A percentile compares a stretch with the other conserved stretches of the same genome.
Evolutionary conservation across 2,113 vertebrate genomes (phyloP).

Genomic region (Ciconia maguari): DNA sequence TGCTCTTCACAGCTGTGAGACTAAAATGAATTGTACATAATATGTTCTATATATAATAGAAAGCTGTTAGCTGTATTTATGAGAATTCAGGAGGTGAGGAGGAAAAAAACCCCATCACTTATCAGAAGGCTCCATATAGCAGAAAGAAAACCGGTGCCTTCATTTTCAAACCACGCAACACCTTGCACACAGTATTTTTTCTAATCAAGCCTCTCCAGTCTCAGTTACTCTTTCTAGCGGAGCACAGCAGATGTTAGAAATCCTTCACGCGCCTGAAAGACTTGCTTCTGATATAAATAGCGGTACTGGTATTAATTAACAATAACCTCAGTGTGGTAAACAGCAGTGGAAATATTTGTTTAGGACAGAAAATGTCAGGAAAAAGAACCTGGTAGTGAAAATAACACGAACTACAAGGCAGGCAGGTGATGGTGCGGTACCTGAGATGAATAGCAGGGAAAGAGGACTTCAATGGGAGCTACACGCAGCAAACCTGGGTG

Average conservation of each 20-base stretch:
- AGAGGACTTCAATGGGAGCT: background rate
- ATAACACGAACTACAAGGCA: background rate
- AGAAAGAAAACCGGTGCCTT: background rate
- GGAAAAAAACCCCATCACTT: no score
- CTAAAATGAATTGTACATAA: accelerated
- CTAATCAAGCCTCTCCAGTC: background rate
- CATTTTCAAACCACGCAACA: background rate
- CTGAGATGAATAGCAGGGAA: no score
- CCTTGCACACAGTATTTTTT: background rate
- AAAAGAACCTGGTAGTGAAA: background rate
- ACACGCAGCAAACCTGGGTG: background rate
- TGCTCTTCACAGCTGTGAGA: background rate
- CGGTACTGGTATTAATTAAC: background rate
- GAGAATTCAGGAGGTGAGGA: background rate
- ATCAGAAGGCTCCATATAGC: background rate
- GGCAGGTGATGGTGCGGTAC: background rate
- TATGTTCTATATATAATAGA: accelerated
- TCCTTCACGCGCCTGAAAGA: accelerated
- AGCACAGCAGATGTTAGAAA: background rate
- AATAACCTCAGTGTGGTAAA: background rate
- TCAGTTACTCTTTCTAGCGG: background rate
- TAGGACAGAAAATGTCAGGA: background rate
- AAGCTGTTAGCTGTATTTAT: background rate
- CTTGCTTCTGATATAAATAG: background rate
- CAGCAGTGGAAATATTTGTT: background rate